A percentile compares a stretch with the other conserved stretches of the same genome.
phyloP scores from a whole-genome alignment of 2,888 invertebrate genomes.

The Plebejus melissa region DNA sequence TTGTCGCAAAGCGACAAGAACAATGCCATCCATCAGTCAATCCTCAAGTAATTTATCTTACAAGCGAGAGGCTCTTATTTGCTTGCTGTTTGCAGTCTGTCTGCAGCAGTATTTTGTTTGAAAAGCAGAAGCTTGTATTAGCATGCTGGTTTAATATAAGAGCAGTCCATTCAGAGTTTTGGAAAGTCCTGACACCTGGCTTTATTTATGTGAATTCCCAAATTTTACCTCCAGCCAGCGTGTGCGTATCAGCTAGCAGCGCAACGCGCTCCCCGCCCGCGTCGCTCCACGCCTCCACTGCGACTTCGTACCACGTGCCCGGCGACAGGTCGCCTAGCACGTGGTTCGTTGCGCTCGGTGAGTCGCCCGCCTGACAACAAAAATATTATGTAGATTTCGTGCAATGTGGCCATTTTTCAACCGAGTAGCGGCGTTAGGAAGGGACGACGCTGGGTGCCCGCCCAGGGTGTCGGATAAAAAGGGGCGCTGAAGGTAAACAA shows the following conservation, averaged over 20 bases:
- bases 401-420: too few species aligned
- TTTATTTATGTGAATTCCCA: not conserved
- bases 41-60: too few species aligned
- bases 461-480: too few species aligned
- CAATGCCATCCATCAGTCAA: too few species aligned
- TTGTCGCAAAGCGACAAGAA: too few species aligned
- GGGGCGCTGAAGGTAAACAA: too few species aligned
- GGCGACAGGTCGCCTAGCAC: conserved; percentile 76
- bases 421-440: too few species aligned
- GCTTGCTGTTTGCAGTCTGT: too few species aligned
- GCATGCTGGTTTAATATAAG: too few species aligned
- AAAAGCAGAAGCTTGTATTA: not conserved
- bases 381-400: not conserved
- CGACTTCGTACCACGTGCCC: conserved; percentile 81
- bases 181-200: not conserved
- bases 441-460: too few species aligned
- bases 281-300: conserved; percentile 79
- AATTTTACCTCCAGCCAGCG: conserved; percentile 71
- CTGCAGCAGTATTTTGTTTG: too few species aligned
- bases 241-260: conserved; percentile 79
- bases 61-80: too few species aligned
- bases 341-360: conserved; percentile 62
- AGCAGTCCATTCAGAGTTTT: not conserved
- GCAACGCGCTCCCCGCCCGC: conserved; percentile 79
- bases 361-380: conserved; percentile 57